phyloP scores from a whole-genome alignment of 2,113 vertebrate species.

The Austrofundulus limnaeus region DNA sequence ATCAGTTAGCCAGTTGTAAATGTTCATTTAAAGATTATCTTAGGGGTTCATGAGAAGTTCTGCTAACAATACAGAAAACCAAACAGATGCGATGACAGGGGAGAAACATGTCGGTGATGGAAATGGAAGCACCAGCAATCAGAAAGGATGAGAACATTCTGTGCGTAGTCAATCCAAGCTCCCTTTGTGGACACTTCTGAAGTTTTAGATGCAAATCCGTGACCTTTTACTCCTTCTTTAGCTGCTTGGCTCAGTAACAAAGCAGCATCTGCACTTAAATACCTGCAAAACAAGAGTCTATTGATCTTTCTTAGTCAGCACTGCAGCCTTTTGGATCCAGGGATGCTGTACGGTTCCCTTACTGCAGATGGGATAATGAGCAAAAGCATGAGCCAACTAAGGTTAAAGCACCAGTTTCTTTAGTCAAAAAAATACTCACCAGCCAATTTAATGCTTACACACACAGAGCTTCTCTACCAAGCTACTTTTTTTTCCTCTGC shows the following conservation, averaged over 20 bases:
- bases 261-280: conserved; percentile 6
- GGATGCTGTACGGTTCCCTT: conserved; percentile 21
- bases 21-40: no score
- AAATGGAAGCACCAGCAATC: no score
- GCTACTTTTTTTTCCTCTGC: background rate
- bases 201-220: background rate
- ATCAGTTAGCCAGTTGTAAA: no score
- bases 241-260: conserved; percentile 7
- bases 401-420: conserved; percentile 36
- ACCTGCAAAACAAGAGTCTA: conserved; percentile 35
- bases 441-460: conserved; percentile 15
- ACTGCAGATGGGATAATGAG: conserved; percentile 47
- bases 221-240: conserved; percentile 21
- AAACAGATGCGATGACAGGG: no score
- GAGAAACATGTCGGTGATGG: no score
- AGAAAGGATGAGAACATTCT: no score
- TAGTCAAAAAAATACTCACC: conserved; percentile 30
- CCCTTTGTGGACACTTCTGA: conserved; percentile 3
- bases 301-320: conserved; percentile 52
- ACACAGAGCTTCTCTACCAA: conserved; percentile 15
- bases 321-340: conserved; percentile 40
- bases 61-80: no score
- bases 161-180: background rate
- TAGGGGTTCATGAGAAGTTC: no score
- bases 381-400: conserved; percentile 19